These are phyloP conservation scores for Holothuria scabra DNA, from an alignment of 53 echinoderm and acorn worm species.

Conservation along the genomic window DNA sequence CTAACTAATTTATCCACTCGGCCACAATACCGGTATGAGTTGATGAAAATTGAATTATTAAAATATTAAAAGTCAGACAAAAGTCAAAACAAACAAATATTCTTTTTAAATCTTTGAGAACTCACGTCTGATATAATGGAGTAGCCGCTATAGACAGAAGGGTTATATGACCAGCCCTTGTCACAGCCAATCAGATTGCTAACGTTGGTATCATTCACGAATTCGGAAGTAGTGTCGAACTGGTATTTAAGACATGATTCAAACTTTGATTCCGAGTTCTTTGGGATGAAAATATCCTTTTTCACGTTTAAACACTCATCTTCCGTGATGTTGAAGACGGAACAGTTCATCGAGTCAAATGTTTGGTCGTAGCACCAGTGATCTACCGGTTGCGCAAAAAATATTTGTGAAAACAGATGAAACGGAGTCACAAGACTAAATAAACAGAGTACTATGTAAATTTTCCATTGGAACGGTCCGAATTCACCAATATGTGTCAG, in stretches of 20 bases:
- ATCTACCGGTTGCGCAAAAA: constrained; percentile 26
- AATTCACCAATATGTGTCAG: constrained; percentile 10
- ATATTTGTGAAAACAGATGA: constrained; percentile 2
- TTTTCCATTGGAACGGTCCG: constrained; percentile 25
- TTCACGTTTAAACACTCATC: background rate
- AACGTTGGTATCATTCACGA: background rate
- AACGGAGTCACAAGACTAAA: constrained; percentile 20
- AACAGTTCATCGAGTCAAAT: constrained; percentile 8
- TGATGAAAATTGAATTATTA: no score
- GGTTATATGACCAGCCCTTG: constrained; percentile 17
- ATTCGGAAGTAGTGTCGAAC: background rate
- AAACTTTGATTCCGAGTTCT: background rate
- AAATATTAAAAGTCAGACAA: no score
- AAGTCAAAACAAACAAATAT: no score
- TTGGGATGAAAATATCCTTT: background rate
- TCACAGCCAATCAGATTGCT: constrained; percentile 6
- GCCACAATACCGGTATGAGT: no score
- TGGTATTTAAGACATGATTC: constrained; percentile 11
- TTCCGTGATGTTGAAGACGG: background rate
- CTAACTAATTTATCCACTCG: no score
- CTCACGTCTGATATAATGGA: constrained; percentile 33
- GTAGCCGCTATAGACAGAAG: background rate
- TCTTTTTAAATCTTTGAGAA: background rate
- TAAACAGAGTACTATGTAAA: background rate
- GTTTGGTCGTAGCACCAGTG: constrained; percentile 26